These are phyloP conservation scores for Minunthozetes semirufus DNA, from an alignment of 2,888 invertebrate genomes.

Conservation along the genomic window DNA sequence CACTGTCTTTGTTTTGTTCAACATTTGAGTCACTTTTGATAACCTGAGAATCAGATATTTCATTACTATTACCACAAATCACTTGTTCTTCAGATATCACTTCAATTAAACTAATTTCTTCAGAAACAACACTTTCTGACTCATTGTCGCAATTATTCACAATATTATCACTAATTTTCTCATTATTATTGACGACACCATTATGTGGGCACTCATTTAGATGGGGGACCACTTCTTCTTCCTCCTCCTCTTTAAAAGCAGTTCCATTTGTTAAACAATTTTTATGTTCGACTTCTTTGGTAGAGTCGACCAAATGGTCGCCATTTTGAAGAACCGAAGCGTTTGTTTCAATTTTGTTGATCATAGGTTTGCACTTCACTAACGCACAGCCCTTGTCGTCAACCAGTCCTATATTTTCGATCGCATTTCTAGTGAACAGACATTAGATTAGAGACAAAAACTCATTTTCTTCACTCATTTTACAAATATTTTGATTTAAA, in stretches of 20 bases:
- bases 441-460: background rate
- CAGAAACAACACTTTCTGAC: background rate
- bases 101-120: background rate
- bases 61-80: background rate
- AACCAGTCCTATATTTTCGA: constrained; percentile 8
- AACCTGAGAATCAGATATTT: background rate
- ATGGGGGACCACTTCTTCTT: background rate
- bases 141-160: background rate
- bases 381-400: constrained; percentile 17
- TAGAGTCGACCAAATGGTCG: background rate
- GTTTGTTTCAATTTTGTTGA: background rate
- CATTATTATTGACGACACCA: background rate
- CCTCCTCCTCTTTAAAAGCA: background rate
- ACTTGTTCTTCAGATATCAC: constrained; percentile 29
- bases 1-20: background rate
- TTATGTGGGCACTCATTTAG: background rate
- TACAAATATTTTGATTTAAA: background rate
- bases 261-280: background rate
- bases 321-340: constrained; percentile 5
- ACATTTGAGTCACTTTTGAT: background rate
- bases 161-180: background rate
- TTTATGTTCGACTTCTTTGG: background rate
- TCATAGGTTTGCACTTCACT: background rate
- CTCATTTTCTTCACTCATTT: background rate
- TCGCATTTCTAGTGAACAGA: constrained; percentile 4